Evolutionary conservation across 2,113 vertebrate genomes (phyloP), one percentile per base, ranked within the genome.

Genomic region (Pelodiscus sinensis): DNA sequence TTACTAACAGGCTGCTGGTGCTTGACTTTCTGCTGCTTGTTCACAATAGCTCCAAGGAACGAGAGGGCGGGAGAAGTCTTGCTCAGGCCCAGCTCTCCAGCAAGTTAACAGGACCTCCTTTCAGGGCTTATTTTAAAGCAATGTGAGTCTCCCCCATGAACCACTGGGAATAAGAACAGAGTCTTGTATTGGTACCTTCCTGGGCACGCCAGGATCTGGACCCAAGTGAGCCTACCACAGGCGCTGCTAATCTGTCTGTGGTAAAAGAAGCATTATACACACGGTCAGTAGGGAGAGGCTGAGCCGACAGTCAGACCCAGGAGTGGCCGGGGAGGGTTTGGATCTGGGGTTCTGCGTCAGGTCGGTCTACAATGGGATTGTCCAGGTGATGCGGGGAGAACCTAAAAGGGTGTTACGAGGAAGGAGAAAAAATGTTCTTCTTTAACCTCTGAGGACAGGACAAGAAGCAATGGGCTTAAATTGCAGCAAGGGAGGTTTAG

Each of bases 321-420:
- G 18, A 0, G 16, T 35, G 4, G 35, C 3, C 9, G 56, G 27
- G 35, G 25, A 1, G 35, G 5, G 0, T 71, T 21, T 71, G 56
- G 38, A 29, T 25, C 81, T 62, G 2, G n/a, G 6, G 13, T 2
- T 0, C 27, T 35, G 57, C 82, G 78, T 58, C 54, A 0, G 0
- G 0, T 0, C 1, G 18, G 2, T 71, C 0, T 50, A 81, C 0
- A 60, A 10, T 0, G 82, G 77, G 65, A 52, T 0, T 0, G 0
- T 0, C 0, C 0, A 0, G 22, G 0, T 0, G 44, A 9, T 1
- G 1, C 1, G 15, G 1, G 62, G 62, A 8, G 44, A 6, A 44
- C 44, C 44, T 44, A 44, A 44, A 44, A 44, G 44, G 44, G 44
- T 44, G 44, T 44, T 44, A 44, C 6, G 5, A 44, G 44, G 44